These are phyloP conservation scores for Leptogaster cylindrica DNA, from an alignment of 2,888 invertebrate species.

Conservation along the genomic window DNA sequence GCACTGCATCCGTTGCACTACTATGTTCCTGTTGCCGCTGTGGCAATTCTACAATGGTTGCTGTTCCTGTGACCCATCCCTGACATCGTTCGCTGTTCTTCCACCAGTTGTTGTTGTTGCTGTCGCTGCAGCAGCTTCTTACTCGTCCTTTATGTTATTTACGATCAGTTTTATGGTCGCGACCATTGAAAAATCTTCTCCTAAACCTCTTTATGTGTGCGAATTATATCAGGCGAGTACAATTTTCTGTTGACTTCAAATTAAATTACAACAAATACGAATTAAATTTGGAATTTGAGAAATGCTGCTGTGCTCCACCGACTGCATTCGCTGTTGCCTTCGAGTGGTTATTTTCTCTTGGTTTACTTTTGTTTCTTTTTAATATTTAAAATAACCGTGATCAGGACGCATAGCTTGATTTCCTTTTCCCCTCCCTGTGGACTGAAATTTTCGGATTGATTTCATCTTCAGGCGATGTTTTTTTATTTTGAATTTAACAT, in stretches of 20 bases:
- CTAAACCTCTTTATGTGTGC: constrained; percentile 12
- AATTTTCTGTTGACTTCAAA: constrained; percentile 39
- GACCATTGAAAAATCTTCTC: constrained; percentile 33
- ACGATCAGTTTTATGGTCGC: constrained; percentile 30
- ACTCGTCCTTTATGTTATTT: constrained; percentile 12
- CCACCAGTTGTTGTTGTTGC: not conserved
- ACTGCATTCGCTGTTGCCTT: too few species aligned
- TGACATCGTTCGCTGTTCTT: not conserved
- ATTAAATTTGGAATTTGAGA: constrained; percentile 21
- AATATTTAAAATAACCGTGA: too few species aligned
- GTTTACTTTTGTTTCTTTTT: too few species aligned
- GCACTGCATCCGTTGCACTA: constrained; percentile 13
- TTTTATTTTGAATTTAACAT: too few species aligned
- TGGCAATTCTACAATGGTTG: not conserved
- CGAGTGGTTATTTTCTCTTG: too few species aligned
- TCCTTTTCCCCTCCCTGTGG: too few species aligned
- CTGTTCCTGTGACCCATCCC: not conserved
- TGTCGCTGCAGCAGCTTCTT: too few species aligned
- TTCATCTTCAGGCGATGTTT: too few species aligned
- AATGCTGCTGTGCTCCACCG: too few species aligned
- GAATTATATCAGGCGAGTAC: constrained; percentile 12
- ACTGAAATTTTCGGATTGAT: too few species aligned
- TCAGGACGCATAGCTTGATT: too few species aligned
- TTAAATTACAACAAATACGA: constrained; percentile 38
- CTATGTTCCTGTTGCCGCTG: constrained; percentile 10